Conservation (phyloP, 2,888 invertebrate genomes). For the Thymelicus sylvestris region DNA sequence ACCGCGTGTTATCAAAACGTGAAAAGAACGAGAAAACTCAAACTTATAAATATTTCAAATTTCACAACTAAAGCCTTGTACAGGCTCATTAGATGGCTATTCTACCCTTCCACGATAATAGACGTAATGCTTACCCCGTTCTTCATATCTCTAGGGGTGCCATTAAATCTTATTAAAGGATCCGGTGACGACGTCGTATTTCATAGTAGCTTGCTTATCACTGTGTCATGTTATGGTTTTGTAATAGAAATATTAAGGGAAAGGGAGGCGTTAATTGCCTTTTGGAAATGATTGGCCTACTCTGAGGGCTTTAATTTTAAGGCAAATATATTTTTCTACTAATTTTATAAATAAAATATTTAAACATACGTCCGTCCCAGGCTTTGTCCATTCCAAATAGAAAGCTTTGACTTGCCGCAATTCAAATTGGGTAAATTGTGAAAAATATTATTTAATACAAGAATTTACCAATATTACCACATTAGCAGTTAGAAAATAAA, state of each 20-base stretch:
- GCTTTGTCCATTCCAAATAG: no score
- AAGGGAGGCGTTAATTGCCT: slow-evolving; percentile 5
- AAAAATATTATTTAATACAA: no score
- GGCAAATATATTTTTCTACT: background rate
- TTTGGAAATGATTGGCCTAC: background rate
- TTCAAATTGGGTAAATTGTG: no score
- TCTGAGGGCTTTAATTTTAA: background rate
- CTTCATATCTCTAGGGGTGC: slow-evolving; percentile 16
- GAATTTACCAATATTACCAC: no score
- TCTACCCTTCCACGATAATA: slow-evolving; percentile 28
- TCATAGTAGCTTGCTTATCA: slow-evolving; percentile 30
- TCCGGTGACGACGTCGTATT: slow-evolving; percentile 32
- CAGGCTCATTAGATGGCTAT: slow-evolving; percentile 27
- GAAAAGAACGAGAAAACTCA: background rate
- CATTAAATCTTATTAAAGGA: slow-evolving; percentile 34
- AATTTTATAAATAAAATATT: no score
- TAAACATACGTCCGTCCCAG: no score
- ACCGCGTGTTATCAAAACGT: no score
- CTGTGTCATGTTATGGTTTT: slow-evolving; percentile 28
- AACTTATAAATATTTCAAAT: slow-evolving; percentile 4
- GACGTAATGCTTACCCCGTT: slow-evolving; percentile 22
- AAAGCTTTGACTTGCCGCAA: no score
- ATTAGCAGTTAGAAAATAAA: no score
- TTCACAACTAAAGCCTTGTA: background rate
- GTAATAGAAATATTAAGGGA: slow-evolving; percentile 27